phyloP scores from a whole-genome alignment of 2,888 invertebrate genomes.

The Drosophila tripunctata region DNA sequence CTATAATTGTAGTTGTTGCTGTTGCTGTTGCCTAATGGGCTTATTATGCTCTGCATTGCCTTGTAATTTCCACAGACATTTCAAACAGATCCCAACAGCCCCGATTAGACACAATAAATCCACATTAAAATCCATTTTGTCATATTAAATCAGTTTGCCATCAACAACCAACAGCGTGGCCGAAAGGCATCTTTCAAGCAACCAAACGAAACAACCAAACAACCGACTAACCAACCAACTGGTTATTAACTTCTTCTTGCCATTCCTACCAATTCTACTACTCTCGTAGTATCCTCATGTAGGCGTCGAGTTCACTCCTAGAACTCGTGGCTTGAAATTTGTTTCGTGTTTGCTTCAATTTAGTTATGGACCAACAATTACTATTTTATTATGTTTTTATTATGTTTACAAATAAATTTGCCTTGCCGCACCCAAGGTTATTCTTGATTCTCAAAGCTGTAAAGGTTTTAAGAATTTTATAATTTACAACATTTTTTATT shows the following conservation, averaged over 20 bases:
- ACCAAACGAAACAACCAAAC: too few relatives aligned
- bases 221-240: conserved; percentile 9
- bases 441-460: not conserved
- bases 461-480: too few relatives aligned
- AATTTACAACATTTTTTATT: too few relatives aligned
- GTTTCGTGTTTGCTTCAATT: conserved; percentile 11
- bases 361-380: conserved; percentile 2
- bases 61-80: conserved; percentile 22
- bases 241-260: conserved; percentile 9
- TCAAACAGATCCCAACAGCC: conserved; percentile 6
- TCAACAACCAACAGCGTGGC: conserved; percentile 29
- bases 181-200: conserved; percentile 14
- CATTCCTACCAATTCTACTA: not conserved
- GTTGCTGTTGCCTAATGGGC: conserved; percentile 54
- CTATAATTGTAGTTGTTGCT: conserved; percentile 41
- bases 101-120: conserved; percentile 33
- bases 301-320: conserved; percentile 5
- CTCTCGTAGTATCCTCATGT: conserved; percentile 2
- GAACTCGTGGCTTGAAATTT: conserved; percentile 10
- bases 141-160: conserved; percentile 34
- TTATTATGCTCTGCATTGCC: conserved; percentile 44
- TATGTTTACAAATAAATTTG: not conserved
- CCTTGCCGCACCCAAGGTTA: conserved; percentile 4
- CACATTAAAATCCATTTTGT: conserved; percentile 42
- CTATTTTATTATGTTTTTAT: not conserved